Evolutionary conservation across 2,888 invertebrate genomes (phyloP).

Genomic region (Sphaerophoria rueppellii): DNA sequence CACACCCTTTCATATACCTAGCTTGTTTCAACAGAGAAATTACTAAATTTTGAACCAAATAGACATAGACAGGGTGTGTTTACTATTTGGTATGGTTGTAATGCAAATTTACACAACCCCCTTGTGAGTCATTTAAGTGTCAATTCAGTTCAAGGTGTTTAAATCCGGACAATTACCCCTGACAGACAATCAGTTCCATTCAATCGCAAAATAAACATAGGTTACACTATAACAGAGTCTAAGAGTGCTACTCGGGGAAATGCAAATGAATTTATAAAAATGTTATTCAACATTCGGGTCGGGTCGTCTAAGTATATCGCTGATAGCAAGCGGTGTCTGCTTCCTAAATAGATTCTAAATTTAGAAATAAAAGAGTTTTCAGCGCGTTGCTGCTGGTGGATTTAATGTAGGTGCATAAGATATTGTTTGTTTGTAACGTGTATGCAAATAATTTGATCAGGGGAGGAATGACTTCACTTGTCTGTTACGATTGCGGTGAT

Average conservation of each 20-base stretch:
- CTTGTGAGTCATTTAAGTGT: slow-evolving; percentile 31
- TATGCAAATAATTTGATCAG: too few relatives aligned
- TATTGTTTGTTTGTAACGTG: too few relatives aligned
- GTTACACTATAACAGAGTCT: slow-evolving; percentile 4
- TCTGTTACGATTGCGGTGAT: too few relatives aligned
- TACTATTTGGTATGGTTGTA: not conserved
- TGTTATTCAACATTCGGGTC: slow-evolving; percentile 23
- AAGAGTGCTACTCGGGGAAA: slow-evolving; percentile 10
- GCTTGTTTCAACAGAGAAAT: not conserved
- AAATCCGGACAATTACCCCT: slow-evolving; percentile 32
- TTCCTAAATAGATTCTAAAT: slow-evolving; percentile 21
- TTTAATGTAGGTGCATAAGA: too few relatives aligned
- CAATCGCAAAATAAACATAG: slow-evolving; percentile 17
- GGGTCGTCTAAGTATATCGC: too few relatives aligned
- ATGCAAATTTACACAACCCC: not conserved
- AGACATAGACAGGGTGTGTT: slow-evolving; percentile 21
- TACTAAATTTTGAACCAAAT: not conserved
- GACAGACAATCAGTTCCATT: slow-evolving; percentile 30
- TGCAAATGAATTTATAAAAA: slow-evolving; percentile 29
- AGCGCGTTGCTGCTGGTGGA: not conserved
- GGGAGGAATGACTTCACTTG: too few relatives aligned
- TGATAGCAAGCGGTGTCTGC: too few relatives aligned
- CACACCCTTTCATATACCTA: not conserved
- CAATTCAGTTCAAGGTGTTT: slow-evolving; percentile 25
- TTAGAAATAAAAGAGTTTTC: slow-evolving; percentile 39